Evolutionary conservation across 1,140 invertebrate genomes (phyloP).

Genomic region (Cydia strobilella): DNA sequence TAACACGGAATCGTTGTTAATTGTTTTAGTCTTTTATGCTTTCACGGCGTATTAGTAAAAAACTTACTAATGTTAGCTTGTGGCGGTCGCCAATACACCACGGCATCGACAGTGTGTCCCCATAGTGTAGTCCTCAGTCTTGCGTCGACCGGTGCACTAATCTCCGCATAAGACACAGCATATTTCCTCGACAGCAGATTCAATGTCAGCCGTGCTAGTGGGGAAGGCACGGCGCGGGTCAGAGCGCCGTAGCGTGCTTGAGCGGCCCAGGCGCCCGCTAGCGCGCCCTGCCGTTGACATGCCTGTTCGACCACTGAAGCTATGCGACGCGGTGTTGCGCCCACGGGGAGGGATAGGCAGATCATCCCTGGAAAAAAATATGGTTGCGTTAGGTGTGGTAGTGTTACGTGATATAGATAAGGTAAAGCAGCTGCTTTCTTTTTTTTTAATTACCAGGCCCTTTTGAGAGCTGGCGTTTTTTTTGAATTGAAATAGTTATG

Average conservation of each 20-base stretch:
- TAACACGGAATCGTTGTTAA: too few species aligned
- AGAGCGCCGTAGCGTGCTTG: constrained; percentile 85
- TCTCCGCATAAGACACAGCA: constrained; percentile 86
- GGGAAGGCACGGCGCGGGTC: constrained; percentile 84
- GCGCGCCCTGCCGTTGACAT: constrained; percentile 82
- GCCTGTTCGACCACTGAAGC: constrained; percentile 82
- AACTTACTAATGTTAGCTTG: constrained; percentile 89
- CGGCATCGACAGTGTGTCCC: constrained; percentile 84
- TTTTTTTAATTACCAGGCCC: neutral
- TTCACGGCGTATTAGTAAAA: too few species aligned
- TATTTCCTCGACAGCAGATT: constrained; percentile 87
- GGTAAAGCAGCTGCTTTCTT: neutral
- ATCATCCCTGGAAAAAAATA: constrained; percentile 75
- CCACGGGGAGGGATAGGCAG: constrained; percentile 81
- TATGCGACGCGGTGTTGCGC: constrained; percentile 76
- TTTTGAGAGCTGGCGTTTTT: too few species aligned
- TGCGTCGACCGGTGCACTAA: constrained; percentile 78
- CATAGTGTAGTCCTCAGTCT: constrained; percentile 80
- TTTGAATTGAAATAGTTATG: too few species aligned
- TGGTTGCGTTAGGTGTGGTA: neutral
- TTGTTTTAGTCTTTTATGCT: too few species aligned
- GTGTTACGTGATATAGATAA: neutral
- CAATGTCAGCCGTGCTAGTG: constrained; percentile 84
- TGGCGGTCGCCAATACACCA: constrained; percentile 89
- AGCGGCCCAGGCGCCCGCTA: constrained; percentile 85